Base-by-base conservation (phyloP, 1,140 invertebrate species). In the Pseudomyrmex dendroicus region DNA sequence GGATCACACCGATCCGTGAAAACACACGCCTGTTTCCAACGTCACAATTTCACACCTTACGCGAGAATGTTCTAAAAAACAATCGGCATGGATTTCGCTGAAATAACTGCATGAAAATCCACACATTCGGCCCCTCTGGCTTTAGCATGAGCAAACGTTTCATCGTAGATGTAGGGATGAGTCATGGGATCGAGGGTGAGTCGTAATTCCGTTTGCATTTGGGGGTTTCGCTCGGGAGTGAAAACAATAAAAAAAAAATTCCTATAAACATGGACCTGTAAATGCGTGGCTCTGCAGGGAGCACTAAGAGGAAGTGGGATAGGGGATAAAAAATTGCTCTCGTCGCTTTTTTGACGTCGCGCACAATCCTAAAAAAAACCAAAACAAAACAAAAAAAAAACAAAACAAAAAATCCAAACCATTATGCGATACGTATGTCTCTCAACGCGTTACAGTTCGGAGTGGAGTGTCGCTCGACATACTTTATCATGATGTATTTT, bases 121-220 rank as follows among this genome's bases (percentile, higher is more conserved):
- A 35, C 76, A 70, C 76, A 70, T 80, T 80, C 76, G 59, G 50
- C 22, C 66, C 66, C 73, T 70, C 76, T 80, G 44, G 76, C 76
- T 80, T 80, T 80, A 20, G 54, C 67, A 80, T 61, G 66, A n/a
- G 44, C 76, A 61, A 80, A 56, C 76, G 67, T 80, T 80, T 80
- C 76, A 80, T 80, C 76, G 66, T 72, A 66, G 76, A 80, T 80
- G 54, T 72, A 72, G 76, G 35, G 72, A 80, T 80, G 76, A 80
- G 76, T 80, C 76, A 80, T 80, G 66, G 76, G 76, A 80, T 80
- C 76, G 76, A 66, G 76, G 66, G 76, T 80, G 66, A 72, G 76
- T 72, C 76, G 76, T 80, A 80, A 80, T 80, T 80, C 76, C 76
- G 66, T 80, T 80, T 80, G 76, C 76, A 80, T 80, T 80, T 80